A percentile compares a stretch with the other conserved stretches of the same genome.
These are phyloP conservation scores for Sturmia bella DNA, from an alignment of 2,888 invertebrate species.

Conservation along the genomic window DNA sequence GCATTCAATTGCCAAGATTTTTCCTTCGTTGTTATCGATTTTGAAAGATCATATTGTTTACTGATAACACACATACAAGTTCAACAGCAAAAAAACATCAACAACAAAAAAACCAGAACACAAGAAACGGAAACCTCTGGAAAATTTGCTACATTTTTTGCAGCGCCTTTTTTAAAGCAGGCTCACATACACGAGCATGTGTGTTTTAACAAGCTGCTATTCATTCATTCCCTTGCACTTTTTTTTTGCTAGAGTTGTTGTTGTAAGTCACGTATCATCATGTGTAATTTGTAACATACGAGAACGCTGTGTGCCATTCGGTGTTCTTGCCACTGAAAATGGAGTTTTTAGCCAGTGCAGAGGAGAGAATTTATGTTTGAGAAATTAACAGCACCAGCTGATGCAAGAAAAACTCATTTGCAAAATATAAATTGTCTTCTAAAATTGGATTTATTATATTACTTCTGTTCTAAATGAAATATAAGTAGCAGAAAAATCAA, in stretches of 20 bases:
- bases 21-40: conserved; percentile 59
- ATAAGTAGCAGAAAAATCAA: too few relatives aligned
- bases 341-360: conserved; percentile 14
- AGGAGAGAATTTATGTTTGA: background rate
- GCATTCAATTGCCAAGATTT: conserved; percentile 63
- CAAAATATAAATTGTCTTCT: too few relatives aligned
- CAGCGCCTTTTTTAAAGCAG: conserved; percentile 2
- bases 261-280: conserved; percentile 66
- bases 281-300: conserved; percentile 66
- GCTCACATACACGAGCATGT: background rate
- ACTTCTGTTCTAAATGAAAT: too few relatives aligned
- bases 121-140: conserved; percentile 43
- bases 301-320: conserved; percentile 42
- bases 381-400: conserved; percentile 33
- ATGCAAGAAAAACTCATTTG: too few relatives aligned
- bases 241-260: conserved; percentile 34
- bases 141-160: conserved; percentile 34
- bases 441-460: too few relatives aligned
- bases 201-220: conserved; percentile 44
- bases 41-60: conserved; percentile 63
- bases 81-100: background rate
- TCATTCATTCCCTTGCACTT: conserved; percentile 25
- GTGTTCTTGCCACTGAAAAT: background rate
- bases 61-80: conserved; percentile 18
- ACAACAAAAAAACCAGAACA: background rate